phyloP scores from a whole-genome alignment of 1,140 invertebrate species.

The Dysdera silvatica region DNA sequence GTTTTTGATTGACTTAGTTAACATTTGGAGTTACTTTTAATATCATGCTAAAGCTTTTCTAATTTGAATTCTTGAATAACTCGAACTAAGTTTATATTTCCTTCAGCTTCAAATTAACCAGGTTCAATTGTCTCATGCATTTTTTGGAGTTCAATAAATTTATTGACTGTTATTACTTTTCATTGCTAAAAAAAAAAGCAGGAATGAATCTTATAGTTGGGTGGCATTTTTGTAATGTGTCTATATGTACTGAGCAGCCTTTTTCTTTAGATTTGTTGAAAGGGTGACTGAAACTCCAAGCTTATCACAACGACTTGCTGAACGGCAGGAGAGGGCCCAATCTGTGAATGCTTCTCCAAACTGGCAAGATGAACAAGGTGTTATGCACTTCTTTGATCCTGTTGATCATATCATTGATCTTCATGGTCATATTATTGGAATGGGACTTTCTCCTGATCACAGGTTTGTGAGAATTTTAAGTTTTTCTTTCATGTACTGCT shows the following conservation, averaged over 20 bases:
- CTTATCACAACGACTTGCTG: slow-evolving; percentile 23
- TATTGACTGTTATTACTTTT: not conserved
- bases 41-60: too few relatives aligned
- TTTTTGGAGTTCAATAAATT: not conserved
- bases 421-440: slow-evolving; percentile 81
- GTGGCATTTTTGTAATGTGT: too few relatives aligned
- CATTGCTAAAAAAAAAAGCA: not conserved
- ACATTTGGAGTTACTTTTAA: too few relatives aligned
- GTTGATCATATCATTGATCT: slow-evolving; percentile 77
- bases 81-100: too few relatives aligned
- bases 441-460: slow-evolving; percentile 78
- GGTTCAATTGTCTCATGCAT: too few relatives aligned
- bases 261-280: slow-evolving; percentile 59
- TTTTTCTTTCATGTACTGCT: too few relatives aligned
- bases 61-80: too few relatives aligned
- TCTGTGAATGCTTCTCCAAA: slow-evolving; percentile 14
- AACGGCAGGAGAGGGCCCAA: slow-evolving; percentile 20
- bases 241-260: slow-evolving; percentile 50
- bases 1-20: too few relatives aligned
- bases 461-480: slow-evolving; percentile 47
- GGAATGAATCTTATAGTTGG: not conserved
- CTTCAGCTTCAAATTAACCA: too few relatives aligned
- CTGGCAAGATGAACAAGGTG: slow-evolving; percentile 55
- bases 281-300: slow-evolving; percentile 43
- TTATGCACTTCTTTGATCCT: slow-evolving; percentile 64